These are phyloP conservation scores for Branchipolynoe longqiensis DNA, from an alignment of 2,888 invertebrate genomes.

Conservation along the genomic window DNA sequence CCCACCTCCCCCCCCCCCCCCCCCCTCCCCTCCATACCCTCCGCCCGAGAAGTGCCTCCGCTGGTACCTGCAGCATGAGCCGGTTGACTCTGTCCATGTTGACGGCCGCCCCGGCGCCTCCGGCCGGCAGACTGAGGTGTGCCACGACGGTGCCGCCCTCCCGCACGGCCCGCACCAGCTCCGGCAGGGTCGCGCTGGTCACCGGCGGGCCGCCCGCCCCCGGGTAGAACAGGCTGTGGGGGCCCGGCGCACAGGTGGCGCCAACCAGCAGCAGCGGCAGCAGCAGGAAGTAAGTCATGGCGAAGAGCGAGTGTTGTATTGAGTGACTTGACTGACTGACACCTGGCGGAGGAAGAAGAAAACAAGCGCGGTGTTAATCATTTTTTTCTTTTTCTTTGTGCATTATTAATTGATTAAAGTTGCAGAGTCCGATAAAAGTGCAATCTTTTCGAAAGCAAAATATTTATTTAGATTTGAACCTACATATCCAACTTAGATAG, in stretches of 20 bases:
- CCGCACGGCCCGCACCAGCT: neutral
- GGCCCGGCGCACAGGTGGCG: neutral
- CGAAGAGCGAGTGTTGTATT: too few relatives aligned
- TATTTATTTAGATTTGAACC: too few relatives aligned
- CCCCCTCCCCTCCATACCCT: neutral
- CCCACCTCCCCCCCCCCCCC: too few relatives aligned
- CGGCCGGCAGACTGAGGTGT: neutral
- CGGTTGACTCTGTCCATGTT: slow-evolving; percentile 13
- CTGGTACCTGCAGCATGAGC: slow-evolving; percentile 5
- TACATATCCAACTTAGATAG: too few relatives aligned
- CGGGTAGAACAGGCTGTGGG: slow-evolving; percentile 23
- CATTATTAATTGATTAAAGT: too few relatives aligned
- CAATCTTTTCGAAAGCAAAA: too few relatives aligned
- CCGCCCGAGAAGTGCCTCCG: neutral
- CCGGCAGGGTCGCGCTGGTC: neutral
- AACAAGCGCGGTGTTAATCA: too few relatives aligned
- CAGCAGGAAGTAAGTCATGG: neutral
- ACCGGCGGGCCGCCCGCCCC: neutral
- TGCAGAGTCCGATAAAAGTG: too few relatives aligned
- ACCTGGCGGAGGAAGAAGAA: too few relatives aligned
- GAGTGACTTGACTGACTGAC: too few relatives aligned
- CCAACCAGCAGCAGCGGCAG: neutral
- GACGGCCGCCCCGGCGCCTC: neutral
- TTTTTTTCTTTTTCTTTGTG: too few relatives aligned
- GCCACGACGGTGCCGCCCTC: slow-evolving; percentile 16